Base-by-base conservation (phyloP, 2,797 vertebrate species). In the Pyrocephalus nanus region DNA sequence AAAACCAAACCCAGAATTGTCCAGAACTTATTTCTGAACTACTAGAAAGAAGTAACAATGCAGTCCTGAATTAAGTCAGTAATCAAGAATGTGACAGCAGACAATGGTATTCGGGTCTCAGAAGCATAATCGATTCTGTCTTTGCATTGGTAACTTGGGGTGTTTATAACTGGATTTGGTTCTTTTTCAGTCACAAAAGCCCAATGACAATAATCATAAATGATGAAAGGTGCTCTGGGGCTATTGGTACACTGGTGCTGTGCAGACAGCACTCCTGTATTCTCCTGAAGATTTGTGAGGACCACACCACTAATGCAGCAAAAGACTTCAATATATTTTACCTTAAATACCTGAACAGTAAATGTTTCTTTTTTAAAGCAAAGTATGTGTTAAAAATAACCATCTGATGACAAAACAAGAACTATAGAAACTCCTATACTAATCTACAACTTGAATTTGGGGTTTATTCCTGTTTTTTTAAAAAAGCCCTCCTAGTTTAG, bases 11-110 rank as follows among this genome's bases (percentile, higher is more conserved):
- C 8, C 42, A 38, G 50, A 15, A 61, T 27, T 27, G 5, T 54
- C 17, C 58, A 80, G 66, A 92, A 94, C 67, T 85, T 91, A 29
- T 48, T 96, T 95, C 85, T 88, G 26, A 96, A 67, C 78, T 62
- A 60, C 86, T 74, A 94, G 58, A 93, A 84, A 82, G 26, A 93
- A 81, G 3, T 48, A 76, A 79, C 7, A 81, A 58, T 8, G 43
- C 27, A 26, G n/a, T 38, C 60, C 64, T 77, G 48, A 91, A 94
- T 64, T 36, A 73, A 65, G 20, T 17, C 23, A 42, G 47, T 29
- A 30, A 71, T 54, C 26, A 81, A 78, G 72, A 67, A 55, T 7
- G 23, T 9, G 29, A 13, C 15, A 65, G 50, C 25, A 54, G 40
- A 62, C 12, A 60, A n/a, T 3, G 25, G 14, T 30, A 48, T 47